Evolutionary conservation across 2,113 vertebrate species (phyloP), one percentile per base, ranked within the genome.

Genomic region (Centropus unirufus): DNA sequence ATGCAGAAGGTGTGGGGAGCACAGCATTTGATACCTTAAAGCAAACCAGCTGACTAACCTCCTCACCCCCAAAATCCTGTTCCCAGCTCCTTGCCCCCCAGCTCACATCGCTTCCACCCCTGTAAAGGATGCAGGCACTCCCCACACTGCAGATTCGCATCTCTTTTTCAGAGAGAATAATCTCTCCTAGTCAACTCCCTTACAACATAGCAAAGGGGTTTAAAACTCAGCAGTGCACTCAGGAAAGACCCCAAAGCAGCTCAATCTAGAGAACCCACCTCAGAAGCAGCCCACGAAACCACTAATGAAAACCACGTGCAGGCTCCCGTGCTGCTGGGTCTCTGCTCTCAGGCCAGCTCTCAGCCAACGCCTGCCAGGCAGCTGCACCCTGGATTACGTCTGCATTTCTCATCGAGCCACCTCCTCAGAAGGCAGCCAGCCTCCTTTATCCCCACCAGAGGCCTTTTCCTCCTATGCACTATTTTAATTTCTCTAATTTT

Each of bases 121-220:
- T 13, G 2, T 3, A 23, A 46, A 0, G 2, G 84, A 54, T 3
- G 6, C 59, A 91, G 27, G 23, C 20, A n/a, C 36, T 42, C 20
- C 12, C 12, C 20, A 20, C 0, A 1, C 27, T 42, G 19, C 16
- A 2, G 0, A 21, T 15, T 40, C 62, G 21, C 22, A 89, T 8
- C 36, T 66, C 23, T 61, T 7, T 42, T 49, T 34, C 64, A 86
- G 51, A 77, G 19, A 47, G 13, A 47, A 77, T 9, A 61, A 26
- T 23, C 42, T 49, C 46, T 77, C 57, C 61, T 10, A 49, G 30
- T 1, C 13, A 58, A 27, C 5, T 55, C 14, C 36, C 76, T 40
- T 15, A 26, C 6, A 36, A 70, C 42, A 32, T 3, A 52, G 42
- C 16, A 52, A 0, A 77, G 55, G 18, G 4, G 5, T 77, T 80